These are phyloP conservation scores for Hippocampus kuda DNA, from an alignment of 2,797 vertebrate species.

Conservation along the genomic window DNA sequence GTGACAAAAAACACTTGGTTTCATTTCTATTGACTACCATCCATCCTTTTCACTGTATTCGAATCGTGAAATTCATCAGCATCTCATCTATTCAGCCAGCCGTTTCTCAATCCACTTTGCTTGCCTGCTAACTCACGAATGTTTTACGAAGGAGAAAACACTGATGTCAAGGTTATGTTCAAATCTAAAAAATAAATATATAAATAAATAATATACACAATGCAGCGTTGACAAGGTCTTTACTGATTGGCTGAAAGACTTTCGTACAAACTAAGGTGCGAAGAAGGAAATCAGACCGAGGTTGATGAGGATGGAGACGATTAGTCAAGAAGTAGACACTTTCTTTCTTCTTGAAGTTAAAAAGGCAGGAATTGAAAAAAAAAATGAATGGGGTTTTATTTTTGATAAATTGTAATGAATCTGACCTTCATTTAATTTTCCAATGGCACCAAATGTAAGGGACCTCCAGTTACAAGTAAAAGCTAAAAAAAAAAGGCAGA, in stretches of 20 bases:
- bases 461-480: background rate
- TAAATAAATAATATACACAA: too few relatives aligned
- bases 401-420: background rate
- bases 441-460: background rate
- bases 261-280: background rate
- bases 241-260: background rate
- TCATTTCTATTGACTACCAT: slow-evolving; percentile 30
- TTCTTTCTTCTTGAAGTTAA: background rate
- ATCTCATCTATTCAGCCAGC: background rate
- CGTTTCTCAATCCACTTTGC: background rate
- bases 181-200: background rate
- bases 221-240: background rate
- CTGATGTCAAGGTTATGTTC: background rate
- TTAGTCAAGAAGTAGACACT: background rate
- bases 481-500: background rate
- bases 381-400: background rate
- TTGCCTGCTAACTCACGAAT: background rate
- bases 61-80: background rate
- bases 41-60: slow-evolving; percentile 27
- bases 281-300: background rate
- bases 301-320: background rate
- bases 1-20: slow-evolving; percentile 10
- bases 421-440: background rate
- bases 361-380: background rate
- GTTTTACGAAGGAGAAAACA: background rate